Conservation (phyloP, 64 coral and sea anemone species). For the Dendronephthya gigantea region DNA sequence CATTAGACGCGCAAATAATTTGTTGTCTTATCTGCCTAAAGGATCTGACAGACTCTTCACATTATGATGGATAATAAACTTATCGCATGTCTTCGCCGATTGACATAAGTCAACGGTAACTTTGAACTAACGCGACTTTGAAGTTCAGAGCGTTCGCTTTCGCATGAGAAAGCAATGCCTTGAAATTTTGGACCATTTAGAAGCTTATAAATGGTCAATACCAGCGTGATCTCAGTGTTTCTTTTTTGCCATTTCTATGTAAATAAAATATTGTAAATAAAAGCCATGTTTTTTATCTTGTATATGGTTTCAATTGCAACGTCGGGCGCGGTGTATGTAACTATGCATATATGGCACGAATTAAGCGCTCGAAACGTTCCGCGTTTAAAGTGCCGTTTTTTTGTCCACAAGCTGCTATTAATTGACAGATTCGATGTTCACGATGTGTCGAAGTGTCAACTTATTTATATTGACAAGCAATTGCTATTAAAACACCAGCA, state of each 20-base stretch:
- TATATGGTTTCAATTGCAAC: background rate
- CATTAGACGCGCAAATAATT: background rate
- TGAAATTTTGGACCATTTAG: background rate
- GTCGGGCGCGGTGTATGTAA: background rate
- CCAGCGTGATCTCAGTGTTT: background rate
- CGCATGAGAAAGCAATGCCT: background rate
- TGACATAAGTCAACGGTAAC: background rate
- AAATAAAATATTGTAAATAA: constrained; percentile 9
- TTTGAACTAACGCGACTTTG: background rate
- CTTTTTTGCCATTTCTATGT: background rate
- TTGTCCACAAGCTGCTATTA: background rate
- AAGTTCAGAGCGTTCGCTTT: background rate
- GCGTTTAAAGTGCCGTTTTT: background rate
- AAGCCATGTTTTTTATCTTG: background rate
- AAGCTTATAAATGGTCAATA: background rate
- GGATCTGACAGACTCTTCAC: background rate
- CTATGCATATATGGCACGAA: background rate
- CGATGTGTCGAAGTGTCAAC: background rate
- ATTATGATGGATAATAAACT: background rate
- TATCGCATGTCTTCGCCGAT: background rate
- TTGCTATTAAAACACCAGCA: background rate
- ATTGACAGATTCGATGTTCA: background rate
- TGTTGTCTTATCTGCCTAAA: background rate
- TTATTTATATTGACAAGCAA: background rate
- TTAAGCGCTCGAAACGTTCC: background rate